phyloP scores from a whole-genome alignment of 1,140 invertebrate genomes.

The Glossosoma conforme region DNA sequence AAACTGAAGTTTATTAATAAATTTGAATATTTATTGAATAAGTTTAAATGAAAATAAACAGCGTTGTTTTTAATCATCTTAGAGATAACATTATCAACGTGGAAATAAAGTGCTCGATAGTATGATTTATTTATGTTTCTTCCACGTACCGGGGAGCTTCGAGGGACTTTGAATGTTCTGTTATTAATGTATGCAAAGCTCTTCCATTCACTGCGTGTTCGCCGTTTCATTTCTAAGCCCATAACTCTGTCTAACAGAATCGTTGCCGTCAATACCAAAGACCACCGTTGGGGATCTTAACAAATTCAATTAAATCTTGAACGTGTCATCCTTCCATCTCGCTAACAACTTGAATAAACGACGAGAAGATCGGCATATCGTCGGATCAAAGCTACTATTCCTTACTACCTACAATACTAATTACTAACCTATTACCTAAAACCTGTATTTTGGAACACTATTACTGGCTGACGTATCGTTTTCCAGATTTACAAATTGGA shows the following conservation, averaged over 20 bases:
- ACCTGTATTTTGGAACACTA: no score
- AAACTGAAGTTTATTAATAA: no score
- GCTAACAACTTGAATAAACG: neutral
- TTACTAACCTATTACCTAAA: no score
- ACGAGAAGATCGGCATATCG: no score
- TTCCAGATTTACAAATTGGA: no score
- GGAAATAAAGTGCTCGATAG: neutral
- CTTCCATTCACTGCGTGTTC: constrained; percentile 1
- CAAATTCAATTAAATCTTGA: constrained; percentile 22
- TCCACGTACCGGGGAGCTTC: neutral
- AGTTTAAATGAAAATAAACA: no score
- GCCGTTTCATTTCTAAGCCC: constrained; percentile 2
- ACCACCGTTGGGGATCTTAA: constrained; percentile 8
- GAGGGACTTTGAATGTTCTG: constrained; percentile 20
- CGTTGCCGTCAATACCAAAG: constrained; percentile 11
- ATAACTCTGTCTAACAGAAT: constrained; percentile 2
- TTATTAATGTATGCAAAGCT: constrained; percentile 23
- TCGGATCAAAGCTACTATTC: no score
- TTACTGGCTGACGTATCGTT: no score
- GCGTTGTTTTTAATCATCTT: no score
- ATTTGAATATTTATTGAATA: no score
- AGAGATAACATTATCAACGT: no score
- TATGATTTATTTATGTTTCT: constrained; percentile 2
- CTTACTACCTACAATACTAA: no score
- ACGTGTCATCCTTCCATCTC: neutral